Evolutionary conservation across 2,113 vertebrate species (phyloP).

Genomic region (Maccullochella peelii): DNA sequence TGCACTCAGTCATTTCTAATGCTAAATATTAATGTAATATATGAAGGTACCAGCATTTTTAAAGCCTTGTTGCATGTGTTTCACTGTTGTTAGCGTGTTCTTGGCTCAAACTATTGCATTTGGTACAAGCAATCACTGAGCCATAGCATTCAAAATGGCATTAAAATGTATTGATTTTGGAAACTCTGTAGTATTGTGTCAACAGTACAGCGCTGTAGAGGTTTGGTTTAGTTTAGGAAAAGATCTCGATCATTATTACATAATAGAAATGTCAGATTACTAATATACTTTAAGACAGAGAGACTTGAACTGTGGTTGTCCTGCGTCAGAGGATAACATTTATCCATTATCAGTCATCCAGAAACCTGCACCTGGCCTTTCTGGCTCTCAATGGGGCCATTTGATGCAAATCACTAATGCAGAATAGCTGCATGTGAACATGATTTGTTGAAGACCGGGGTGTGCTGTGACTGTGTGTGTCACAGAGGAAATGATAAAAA

Average conservation of each 20-base stretch:
- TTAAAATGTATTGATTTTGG: background rate
- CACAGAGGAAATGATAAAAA: constrained; percentile 31
- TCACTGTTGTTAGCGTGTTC: too few species aligned
- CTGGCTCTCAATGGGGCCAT: background rate
- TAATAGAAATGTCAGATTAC: background rate
- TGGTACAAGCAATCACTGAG: background rate
- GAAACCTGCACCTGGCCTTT: constrained; percentile 21
- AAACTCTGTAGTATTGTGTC: too few species aligned
- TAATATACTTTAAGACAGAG: background rate
- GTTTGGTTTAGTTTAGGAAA: background rate
- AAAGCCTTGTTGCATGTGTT: too few species aligned
- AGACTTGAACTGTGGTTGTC: background rate
- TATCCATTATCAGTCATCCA: constrained; percentile 8
- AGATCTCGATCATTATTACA: background rate
- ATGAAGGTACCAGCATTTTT: too few species aligned
- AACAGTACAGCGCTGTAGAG: too few species aligned
- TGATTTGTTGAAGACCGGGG: constrained; percentile 24
- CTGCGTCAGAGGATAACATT: background rate
- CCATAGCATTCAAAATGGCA: background rate
- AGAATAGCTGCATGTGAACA: background rate
- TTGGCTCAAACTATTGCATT: background rate
- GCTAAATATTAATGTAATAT: too few species aligned
- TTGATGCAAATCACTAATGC: background rate
- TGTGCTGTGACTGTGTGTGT: background rate
- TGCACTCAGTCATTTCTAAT: too few species aligned